Base-by-base conservation (phyloP, 2,113 vertebrate genomes). In the Megaceryle torquata region DNA sequence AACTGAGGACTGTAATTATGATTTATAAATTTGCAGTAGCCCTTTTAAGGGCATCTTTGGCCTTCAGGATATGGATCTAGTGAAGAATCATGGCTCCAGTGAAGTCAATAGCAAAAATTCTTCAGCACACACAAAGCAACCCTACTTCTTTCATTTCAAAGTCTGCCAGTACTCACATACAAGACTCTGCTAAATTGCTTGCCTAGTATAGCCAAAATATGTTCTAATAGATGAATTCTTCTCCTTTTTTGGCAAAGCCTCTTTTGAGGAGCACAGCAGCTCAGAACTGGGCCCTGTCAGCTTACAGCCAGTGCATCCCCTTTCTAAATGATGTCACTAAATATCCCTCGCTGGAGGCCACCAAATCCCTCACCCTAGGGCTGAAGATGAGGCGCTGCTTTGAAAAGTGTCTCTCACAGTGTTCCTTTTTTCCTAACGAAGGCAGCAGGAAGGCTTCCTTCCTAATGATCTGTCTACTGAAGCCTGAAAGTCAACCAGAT, bases 211-310 rank as follows among this genome's bases (percentile, higher is more conserved):
- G 82, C 54, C 70, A 88, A 82, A 94, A 68, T 57, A 59, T 50
- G 33, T 74, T 91, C 59, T 76, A 91, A 91, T 64, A 88, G 63
- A 81, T 90, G 46, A 70, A 87, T 94, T 72, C 43, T 71, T 94
- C 80, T 91, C 69, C 87, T 95, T 95, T 86, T 91, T 91, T 94
- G 43, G 86, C 35, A 87, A 83, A 79, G 70, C 78, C 43, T 28
- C 15, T 84, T 94, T 28, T 33, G 67, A 74, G 39, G n/a, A 85
- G 21, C 70, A 70, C 14, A 82, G 43, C 65, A 94, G 48, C 53
- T 71, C 43, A 29, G 37, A 85, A 77, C 25, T 57, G 67, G 24
- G 35, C 53, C 1, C 0, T 81, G 76, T 31, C 78, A 60, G 50
- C 35, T 54, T 46, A 67, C 35, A 86, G 46, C 22, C 28, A 57